These are phyloP conservation scores for Enteromius trimaculatus DNA, from an alignment of 2,797 vertebrate species.

Conservation along the genomic window DNA sequence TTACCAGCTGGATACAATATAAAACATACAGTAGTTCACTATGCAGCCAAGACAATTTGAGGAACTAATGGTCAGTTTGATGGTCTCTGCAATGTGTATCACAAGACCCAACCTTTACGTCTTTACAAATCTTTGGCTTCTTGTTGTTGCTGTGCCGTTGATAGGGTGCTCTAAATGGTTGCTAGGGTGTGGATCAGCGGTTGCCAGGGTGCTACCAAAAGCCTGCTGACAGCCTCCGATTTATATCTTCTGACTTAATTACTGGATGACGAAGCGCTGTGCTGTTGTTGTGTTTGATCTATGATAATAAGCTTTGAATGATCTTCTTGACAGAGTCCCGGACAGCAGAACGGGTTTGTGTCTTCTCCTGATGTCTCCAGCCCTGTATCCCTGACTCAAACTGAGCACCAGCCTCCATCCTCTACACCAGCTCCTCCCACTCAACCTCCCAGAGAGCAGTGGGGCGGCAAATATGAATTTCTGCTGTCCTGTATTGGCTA, in stretches of 20 bases:
- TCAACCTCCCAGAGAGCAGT: slow-evolving; percentile 71
- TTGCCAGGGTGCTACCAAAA: not conserved
- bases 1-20: too few species aligned
- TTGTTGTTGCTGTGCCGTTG: not conserved
- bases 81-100: not conserved
- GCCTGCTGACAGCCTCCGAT: too few species aligned
- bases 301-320: not conserved
- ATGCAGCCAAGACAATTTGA: not conserved
- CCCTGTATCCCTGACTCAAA: slow-evolving; percentile 41
- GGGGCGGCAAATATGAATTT: slow-evolving; percentile 83
- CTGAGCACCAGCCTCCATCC: slow-evolving; percentile 48
- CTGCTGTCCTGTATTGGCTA: slow-evolving; percentile 86
- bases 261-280: not conserved
- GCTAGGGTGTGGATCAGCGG: not conserved
- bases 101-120: not conserved
- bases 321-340: slow-evolving; percentile 61
- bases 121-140: not conserved
- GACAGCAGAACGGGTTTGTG: slow-evolving; percentile 63
- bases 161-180: not conserved
- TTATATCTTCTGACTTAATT: slow-evolving; percentile 1
- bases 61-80: not conserved
- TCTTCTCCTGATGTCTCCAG: slow-evolving; percentile 63
- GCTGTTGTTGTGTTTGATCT: not conserved
- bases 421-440: slow-evolving; percentile 17
- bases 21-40: too few species aligned